Evolutionary conservation across 1,140 invertebrate genomes (phyloP), one percentile per base, ranked within the genome.

Genomic region (Hycleus cichorii): DNA sequence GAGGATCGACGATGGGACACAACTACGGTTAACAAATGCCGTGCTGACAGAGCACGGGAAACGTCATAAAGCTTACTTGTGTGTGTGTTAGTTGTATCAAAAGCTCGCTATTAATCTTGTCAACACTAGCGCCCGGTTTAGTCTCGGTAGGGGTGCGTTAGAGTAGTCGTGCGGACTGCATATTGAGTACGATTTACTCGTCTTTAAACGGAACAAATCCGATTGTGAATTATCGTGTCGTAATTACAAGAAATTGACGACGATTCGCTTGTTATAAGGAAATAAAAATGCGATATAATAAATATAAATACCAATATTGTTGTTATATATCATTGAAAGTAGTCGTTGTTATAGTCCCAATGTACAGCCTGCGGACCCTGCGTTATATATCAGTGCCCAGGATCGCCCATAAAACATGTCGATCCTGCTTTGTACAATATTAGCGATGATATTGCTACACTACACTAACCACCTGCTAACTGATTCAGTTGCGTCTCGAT

Each of bases 401-500:
- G 51, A 53, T 53, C 51, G 32, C 32, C 51, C 51, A 53, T 53
- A 53, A 53, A 53, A 53, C 51, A 53, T 45, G 51, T 45, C 51
- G 51, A 32, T 53, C 39, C 51, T 27, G 43, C 51, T 53, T 32
- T 32, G 51, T 48, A 57, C 46, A 43, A 44, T 46, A 57, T 43
- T 44, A 49, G 46, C 54, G 48, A 46, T 25, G 54, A 43, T 57
- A 46, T 47, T 56, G 47, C 46, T 57, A 46, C 24, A 47, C 46
- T 32, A 32, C 54, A 57, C 57, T 59, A 59, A 63, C 52, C 57
- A 63, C 60, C 60, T 63, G 60, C 57, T 63, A 63, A 63, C 60
- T 63, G 57, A 57, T 57, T 63, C 57, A 58, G 52, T 56, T 63
- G 57, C 60, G 47, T 59, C 52, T 63, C 60, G 60, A 63, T 63